phyloP scores from a whole-genome alignment of 2,797 vertebrate species.

The Esox masquinongy region DNA sequence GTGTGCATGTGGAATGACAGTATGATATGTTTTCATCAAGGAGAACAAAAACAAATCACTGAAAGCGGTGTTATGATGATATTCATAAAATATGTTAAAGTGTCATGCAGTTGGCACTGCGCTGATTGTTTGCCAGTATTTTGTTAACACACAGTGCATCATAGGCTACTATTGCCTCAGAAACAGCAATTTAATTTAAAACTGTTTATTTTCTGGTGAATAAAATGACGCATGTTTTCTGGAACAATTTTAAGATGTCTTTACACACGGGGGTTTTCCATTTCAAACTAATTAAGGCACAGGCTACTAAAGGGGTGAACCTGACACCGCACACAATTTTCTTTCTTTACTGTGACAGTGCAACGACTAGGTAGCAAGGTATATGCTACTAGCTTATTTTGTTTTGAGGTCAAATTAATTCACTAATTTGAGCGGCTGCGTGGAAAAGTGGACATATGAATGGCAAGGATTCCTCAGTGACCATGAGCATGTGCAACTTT shows the following conservation, averaged over 20 bases:
- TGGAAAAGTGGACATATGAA: neutral
- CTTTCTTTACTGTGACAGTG: neutral
- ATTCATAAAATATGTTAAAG: neutral
- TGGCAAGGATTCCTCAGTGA: neutral
- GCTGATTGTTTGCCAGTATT: neutral
- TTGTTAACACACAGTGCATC: neutral
- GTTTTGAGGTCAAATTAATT: neutral
- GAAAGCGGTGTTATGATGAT: neutral
- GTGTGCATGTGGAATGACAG: neutral
- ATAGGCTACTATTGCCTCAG: neutral
- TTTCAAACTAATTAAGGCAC: neutral
- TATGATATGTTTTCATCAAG: neutral
- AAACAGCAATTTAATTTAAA: neutral
- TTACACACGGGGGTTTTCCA: neutral
- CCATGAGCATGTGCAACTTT: neutral
- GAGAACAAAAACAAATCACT: neutral
- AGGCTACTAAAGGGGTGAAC: neutral
- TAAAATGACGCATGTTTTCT: neutral
- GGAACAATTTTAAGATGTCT: neutral
- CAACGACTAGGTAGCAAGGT: neutral
- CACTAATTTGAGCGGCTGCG: neutral
- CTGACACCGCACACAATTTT: neutral
- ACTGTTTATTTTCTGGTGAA: neutral
- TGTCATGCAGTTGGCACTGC: neutral
- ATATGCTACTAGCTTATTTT: neutral